Evolutionary conservation across 2,888 invertebrate genomes (phyloP).

Genomic region (Drosophila quinaria): DNA sequence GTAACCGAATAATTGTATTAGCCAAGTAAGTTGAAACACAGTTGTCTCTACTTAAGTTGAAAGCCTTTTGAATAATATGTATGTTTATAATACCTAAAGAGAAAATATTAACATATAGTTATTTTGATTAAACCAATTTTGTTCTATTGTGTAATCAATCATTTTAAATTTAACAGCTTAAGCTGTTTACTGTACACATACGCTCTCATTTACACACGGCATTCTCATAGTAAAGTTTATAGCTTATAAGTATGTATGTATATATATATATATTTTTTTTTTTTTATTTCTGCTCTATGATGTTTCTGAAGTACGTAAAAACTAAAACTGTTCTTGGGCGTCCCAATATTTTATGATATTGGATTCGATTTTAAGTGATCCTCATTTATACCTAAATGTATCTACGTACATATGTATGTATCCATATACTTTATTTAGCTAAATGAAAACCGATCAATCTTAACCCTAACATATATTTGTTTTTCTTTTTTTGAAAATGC

Average conservation of each 20-base stretch:
- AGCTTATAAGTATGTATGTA: background rate
- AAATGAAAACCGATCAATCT: background rate
- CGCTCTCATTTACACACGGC: slow-evolving; percentile 2
- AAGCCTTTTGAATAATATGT: slow-evolving; percentile 20
- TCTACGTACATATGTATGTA: background rate
- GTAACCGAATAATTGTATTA: slow-evolving; percentile 48
- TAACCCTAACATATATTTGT: slow-evolving; percentile 6
- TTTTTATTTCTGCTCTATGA: background rate
- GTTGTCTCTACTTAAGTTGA: slow-evolving; percentile 31
- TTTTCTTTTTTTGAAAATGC: background rate
- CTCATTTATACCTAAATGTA: slow-evolving; percentile 3
- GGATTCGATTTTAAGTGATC: slow-evolving; percentile 26
- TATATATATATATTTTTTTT: background rate
- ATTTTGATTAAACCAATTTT: slow-evolving; percentile 37
- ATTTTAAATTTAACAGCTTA: slow-evolving; percentile 10
- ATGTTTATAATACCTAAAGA: slow-evolving; percentile 28
- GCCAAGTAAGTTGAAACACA: slow-evolving; percentile 39
- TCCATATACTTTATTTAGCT: slow-evolving; percentile 3
- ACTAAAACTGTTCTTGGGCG: slow-evolving; percentile 23
- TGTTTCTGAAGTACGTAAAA: background rate
- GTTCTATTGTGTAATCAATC: slow-evolving; percentile 27
- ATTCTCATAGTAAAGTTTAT: background rate
- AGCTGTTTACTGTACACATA: slow-evolving; percentile 5
- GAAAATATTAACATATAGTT: slow-evolving; percentile 43
- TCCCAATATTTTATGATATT: slow-evolving; percentile 12